Conservation (phyloP, 2,113 vertebrate genomes). For the Oophaga pumilio region DNA sequence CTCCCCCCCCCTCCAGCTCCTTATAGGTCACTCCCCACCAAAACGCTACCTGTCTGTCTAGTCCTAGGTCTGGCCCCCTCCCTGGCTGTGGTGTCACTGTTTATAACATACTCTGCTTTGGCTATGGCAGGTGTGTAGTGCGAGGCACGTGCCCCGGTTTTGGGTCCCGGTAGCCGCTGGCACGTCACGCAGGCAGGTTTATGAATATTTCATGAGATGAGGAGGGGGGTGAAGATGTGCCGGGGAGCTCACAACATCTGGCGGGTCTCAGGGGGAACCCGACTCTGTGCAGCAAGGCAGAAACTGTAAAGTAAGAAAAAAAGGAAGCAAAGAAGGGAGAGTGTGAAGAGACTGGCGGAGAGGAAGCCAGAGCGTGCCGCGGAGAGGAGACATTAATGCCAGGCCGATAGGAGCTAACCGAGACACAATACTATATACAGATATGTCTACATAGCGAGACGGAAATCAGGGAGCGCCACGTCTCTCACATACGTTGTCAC, state of each 20-base stretch:
- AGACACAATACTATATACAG: neutral
- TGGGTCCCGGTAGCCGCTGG: slow-evolving; percentile 51
- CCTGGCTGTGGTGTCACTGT: slow-evolving; percentile 23
- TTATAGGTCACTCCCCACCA: neutral
- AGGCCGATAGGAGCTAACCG: neutral
- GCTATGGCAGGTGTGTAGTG: slow-evolving; percentile 41
- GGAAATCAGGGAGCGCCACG: neutral
- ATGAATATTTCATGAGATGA: neutral
- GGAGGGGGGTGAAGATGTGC: slow-evolving; percentile 59
- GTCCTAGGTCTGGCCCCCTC: neutral
- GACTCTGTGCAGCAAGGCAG: slow-evolving; percentile 68
- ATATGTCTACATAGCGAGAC: neutral
- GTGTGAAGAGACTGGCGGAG: slow-evolving; percentile 24
- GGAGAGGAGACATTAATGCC: neutral
- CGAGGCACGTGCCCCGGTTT: slow-evolving; percentile 29
- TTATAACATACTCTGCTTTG: slow-evolving; percentile 25
- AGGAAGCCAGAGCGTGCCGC: slow-evolving; percentile 36
- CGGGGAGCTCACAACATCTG: slow-evolving; percentile 70
- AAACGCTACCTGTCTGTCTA: neutral
- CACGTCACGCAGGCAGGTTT: slow-evolving; percentile 54
- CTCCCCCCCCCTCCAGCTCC: neutral
- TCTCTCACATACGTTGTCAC: neutral
- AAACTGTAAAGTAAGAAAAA: slow-evolving; percentile 70
- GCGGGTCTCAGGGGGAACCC: slow-evolving; percentile 70
- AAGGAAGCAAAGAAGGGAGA: slow-evolving; percentile 50